Percentiles rank a stretch among this genome's conserved stretches.
Conservation (phyloP, 2,888 invertebrate genomes). For the Cyrtodaria siliqua region DNA sequence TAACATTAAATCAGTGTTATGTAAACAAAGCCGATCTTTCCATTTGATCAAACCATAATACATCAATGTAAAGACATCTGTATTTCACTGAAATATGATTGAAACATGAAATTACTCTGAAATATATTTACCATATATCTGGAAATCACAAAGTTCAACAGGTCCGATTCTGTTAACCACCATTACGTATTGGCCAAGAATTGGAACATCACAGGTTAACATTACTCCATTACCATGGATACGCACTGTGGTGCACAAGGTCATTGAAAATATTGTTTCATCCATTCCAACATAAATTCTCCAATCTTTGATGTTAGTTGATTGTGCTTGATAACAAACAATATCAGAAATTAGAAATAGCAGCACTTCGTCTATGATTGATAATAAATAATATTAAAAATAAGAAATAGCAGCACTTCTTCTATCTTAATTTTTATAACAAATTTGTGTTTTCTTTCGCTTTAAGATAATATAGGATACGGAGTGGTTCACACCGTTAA, state of each 20-base stretch:
- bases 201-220: slow-evolving; percentile 36
- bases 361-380: too few species aligned
- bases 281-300: slow-evolving; percentile 52
- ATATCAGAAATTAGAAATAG: not conserved
- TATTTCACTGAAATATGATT: too few species aligned
- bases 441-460: too few species aligned
- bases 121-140: slow-evolving; percentile 51
- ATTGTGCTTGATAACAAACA: slow-evolving; percentile 6
- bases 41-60: too few species aligned
- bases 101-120: too few species aligned
- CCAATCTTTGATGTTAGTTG: slow-evolving; percentile 42
- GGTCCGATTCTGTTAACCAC: slow-evolving; percentile 49
- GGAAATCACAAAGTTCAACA: slow-evolving; percentile 52
- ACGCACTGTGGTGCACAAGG: slow-evolving; percentile 42
- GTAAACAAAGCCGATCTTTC: too few species aligned
- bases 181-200: slow-evolving; percentile 46
- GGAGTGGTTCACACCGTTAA: too few species aligned
- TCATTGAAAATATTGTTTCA: slow-evolving; percentile 48
- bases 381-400: too few species aligned
- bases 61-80: too few species aligned
- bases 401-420: too few species aligned
- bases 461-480: too few species aligned
- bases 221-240: slow-evolving; percentile 51
- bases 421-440: not conserved
- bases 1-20: too few species aligned